phyloP scores from a whole-genome alignment of 2,797 vertebrate species.

The Periparus ater region DNA sequence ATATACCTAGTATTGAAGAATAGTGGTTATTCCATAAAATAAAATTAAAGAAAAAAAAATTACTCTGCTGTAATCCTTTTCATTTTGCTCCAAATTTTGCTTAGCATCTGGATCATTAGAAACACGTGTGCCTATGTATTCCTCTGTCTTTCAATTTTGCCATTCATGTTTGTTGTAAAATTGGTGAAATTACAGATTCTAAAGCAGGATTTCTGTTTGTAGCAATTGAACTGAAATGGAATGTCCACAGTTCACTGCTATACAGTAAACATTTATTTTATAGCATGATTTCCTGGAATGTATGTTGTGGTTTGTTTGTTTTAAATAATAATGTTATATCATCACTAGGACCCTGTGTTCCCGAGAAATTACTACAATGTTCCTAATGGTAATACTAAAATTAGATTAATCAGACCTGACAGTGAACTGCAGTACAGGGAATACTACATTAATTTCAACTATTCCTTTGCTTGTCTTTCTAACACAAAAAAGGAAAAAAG shows the following conservation, averaged over 20 bases:
- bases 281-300: background rate
- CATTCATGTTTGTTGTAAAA: background rate
- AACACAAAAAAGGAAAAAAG: background rate
- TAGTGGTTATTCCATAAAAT: background rate
- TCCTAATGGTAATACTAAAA: constrained; percentile 24
- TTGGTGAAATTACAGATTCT: background rate
- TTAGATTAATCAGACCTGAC: constrained; percentile 17
- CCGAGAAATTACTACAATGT: background rate
- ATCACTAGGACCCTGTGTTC: background rate
- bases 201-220: background rate
- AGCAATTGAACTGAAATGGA: background rate
- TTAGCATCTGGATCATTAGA: background rate
- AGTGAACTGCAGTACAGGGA: background rate
- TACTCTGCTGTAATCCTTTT: background rate
- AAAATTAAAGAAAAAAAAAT: background rate
- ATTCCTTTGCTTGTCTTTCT: background rate
- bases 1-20: background rate
- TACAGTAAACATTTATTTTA: background rate
- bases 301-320: background rate
- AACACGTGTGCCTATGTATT: background rate
- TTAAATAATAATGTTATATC: background rate
- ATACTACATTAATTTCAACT: constrained; percentile 19
- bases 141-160: background rate
- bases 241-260: background rate
- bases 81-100: background rate